Conservation (phyloP, 2,888 invertebrate genomes). For the Selenia dentaria region DNA sequence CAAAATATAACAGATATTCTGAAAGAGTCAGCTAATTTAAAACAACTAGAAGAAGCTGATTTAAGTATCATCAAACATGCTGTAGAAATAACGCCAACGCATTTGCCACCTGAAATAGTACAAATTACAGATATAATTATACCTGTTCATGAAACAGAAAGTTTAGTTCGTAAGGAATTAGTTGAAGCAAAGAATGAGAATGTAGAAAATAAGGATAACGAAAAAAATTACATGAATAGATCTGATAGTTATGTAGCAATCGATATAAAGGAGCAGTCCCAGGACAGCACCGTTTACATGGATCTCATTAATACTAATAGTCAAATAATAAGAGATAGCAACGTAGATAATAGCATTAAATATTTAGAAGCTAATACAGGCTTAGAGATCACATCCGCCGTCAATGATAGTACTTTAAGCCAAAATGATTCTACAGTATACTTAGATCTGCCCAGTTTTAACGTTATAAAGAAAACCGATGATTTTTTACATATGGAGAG, state of each 20-base stretch:
- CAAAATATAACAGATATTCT: conserved; percentile 45
- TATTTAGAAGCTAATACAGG: conserved; percentile 13
- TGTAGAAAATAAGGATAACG: conserved; percentile 33
- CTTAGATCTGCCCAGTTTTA: conserved; percentile 68
- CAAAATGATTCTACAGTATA: conserved; percentile 71
- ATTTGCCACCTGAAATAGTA: conserved; percentile 67
- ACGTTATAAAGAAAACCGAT: conserved; percentile 53
- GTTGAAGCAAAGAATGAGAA: conserved; percentile 27
- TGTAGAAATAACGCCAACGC: conserved; percentile 35
- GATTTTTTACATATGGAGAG: conserved; percentile 65
- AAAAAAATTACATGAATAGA: conserved; percentile 33
- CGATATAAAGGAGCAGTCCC: conserved; percentile 37
- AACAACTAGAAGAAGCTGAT: conserved; percentile 24
- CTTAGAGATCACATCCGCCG: conserved; percentile 33
- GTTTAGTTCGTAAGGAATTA: conserved; percentile 30
- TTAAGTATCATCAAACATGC: conserved; percentile 30
- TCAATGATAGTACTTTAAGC: conserved; percentile 39
- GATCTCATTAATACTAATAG: conserved; percentile 67
- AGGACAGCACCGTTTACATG: conserved; percentile 63
- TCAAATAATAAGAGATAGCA: conserved; percentile 48
- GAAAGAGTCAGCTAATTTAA: conserved; percentile 19
- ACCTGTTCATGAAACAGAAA: conserved; percentile 28
- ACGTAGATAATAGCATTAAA: conserved; percentile 34
- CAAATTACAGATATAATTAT: conserved; percentile 57
- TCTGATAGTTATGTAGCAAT: conserved; percentile 42